phyloP scores from a whole-genome alignment of 2,797 vertebrate genomes.

The Chelmon rostratus region DNA sequence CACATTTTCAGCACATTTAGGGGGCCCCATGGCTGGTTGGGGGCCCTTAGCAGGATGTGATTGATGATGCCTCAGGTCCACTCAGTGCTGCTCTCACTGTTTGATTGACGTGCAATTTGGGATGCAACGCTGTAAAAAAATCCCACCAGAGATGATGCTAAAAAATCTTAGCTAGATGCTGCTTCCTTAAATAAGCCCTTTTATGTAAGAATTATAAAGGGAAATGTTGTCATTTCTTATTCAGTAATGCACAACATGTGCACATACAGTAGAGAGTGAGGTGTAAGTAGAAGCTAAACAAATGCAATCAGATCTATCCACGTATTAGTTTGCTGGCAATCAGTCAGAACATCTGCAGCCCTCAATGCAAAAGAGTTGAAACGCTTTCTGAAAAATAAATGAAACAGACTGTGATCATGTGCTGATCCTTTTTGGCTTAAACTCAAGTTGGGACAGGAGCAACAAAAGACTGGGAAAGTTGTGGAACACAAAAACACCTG shows the following conservation, averaged over 20 bases:
- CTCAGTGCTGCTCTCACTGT: neutral
- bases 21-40: neutral
- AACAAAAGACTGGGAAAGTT: too few relatives aligned
- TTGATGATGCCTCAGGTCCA: neutral
- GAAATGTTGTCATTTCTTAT: neutral
- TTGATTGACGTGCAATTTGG: constrained; percentile 7
- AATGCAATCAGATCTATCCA: neutral
- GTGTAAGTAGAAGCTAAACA: neutral
- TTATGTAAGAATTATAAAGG: neutral
- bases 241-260: too few relatives aligned
- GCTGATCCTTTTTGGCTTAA: too few relatives aligned
- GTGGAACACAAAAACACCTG: too few relatives aligned
- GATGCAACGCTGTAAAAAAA: neutral
- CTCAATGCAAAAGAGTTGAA: too few relatives aligned
- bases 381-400: too few relatives aligned
- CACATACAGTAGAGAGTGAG: neutral
- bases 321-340: neutral
- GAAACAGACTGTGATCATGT: too few relatives aligned
- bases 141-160: too few relatives aligned
- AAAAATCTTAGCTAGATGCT: neutral
- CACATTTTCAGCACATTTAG: too few relatives aligned
- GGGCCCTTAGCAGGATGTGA: neutral
- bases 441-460: too few relatives aligned
- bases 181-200: neutral
- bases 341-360: too few relatives aligned